Evolutionary conservation across 2,113 vertebrate genomes (phyloP), one percentile per base, ranked within the genome.

Genomic region (Phocoena sinus): DNA sequence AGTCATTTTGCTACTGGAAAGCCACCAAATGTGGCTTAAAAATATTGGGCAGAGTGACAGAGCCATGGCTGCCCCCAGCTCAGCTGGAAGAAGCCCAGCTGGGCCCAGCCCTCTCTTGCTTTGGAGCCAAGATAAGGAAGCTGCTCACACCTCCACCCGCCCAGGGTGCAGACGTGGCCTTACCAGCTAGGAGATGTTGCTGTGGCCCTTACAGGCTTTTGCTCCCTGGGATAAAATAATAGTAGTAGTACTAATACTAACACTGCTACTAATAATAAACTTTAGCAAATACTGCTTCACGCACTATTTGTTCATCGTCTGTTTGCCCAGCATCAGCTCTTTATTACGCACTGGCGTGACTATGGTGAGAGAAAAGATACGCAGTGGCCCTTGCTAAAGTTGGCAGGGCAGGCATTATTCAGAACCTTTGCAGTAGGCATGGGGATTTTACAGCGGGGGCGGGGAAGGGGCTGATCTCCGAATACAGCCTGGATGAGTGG

Each of bases 21-120:
- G 50, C 58, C 93, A 95, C 77, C 95, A 94, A 94, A 21, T 81
- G 79, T 89, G 89, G 76, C 95, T 94, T 85, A 26, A 93, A 81
- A 96, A 53, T 77, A 44, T 38, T 89, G 85, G 85, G 94, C 93
- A 53, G 73, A 73, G 65, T 68, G 85, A 96, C 68, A 84, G 62
- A 36, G 58, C 77, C 25, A 8, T 11, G 12, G 20, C 70, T 8
- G 88, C 50, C 1, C 17, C 85, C 62, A 50, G 77, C 68, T 12
- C n/a, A 36, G 50, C 13, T 20, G 58, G 77, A 67, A 65, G 58
- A 5, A 56, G 50, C 58, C 36, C 77, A 62, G 65, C 44, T 36
- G 68, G n/a, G 65, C 13, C 33, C 76, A 20, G 62, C n/a, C 82
- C 25, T 36, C 38, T 67, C 36, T n/a, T n/a, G 44, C 56, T 68